Percentiles rank a stretch among this genome's conserved stretches.
phyloP scores from a whole-genome alignment of 2,797 vertebrate species.

The Anguilla pacifica region DNA sequence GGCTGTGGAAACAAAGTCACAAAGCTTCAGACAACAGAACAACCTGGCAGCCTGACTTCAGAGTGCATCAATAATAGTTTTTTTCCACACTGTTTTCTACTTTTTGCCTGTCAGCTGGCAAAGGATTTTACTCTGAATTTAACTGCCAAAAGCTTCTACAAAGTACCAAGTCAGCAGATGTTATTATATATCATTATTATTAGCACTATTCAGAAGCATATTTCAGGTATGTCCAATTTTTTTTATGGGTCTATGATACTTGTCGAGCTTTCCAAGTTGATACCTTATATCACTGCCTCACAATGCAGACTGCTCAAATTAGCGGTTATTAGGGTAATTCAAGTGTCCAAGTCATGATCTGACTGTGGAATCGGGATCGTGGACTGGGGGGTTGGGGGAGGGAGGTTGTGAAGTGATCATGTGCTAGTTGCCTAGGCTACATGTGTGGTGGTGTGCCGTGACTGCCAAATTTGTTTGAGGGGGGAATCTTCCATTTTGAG shows the following conservation, averaged over 20 bases:
- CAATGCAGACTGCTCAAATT: not conserved
- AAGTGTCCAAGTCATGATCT: not conserved
- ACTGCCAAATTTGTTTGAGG: no score
- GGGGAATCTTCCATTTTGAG: no score
- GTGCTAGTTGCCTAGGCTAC: not conserved
- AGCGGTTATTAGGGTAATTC: not conserved
- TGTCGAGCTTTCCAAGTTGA: not conserved
- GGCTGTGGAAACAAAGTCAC: constrained; percentile 62
- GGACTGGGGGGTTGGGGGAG: not conserved
- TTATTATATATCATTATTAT: not conserved
- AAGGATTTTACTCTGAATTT: not conserved
- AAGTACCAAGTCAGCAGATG: not conserved
- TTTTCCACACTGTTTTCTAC: not conserved
- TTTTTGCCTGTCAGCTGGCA: not conserved
- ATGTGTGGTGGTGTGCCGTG: no score
- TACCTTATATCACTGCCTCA: not conserved
- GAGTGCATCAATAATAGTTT: not conserved
- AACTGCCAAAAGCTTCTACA: not conserved
- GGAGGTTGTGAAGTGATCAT: not conserved
- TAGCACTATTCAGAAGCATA: not conserved
- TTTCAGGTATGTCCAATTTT: not conserved
- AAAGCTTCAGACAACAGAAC: not conserved
- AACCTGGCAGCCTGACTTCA: not conserved
- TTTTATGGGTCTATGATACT: not conserved
- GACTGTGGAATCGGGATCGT: not conserved